These are phyloP conservation scores for Phaetusa simplex DNA, from an alignment of 2,113 vertebrate genomes.

Conservation along the genomic window DNA sequence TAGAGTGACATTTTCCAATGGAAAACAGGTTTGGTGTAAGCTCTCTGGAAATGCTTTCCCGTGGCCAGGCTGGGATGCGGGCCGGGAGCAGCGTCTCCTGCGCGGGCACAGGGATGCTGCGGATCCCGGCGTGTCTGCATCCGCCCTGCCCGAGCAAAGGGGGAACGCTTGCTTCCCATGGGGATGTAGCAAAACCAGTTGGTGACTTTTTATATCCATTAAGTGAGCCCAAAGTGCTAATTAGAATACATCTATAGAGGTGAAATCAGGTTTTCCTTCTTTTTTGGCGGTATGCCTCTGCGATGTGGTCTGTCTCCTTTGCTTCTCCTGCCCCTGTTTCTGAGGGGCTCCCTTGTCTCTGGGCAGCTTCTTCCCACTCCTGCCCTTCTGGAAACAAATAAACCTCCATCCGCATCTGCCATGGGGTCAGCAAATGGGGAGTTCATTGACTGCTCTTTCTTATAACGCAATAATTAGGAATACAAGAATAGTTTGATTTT, in stretches of 20 bases:
- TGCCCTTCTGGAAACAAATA: background rate
- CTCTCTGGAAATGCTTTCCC: background rate
- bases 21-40: background rate
- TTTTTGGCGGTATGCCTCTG: background rate
- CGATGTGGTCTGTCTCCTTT: too few relatives aligned
- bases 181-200: background rate
- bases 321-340: background rate
- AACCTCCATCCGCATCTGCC: background rate
- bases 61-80: rapidly evolving
- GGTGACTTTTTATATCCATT: background rate
- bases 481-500: background rate
- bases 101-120: rapidly evolving
- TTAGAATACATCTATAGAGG: background rate
- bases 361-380: background rate
- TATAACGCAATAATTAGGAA: background rate
- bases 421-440: too few relatives aligned
- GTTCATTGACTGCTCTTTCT: background rate
- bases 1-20: rapidly evolving
- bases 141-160: too few relatives aligned
- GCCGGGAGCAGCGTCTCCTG: background rate
- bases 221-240: background rate
- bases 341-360: background rate
- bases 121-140: rapidly evolving
- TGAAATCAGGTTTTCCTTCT: background rate
- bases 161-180: background rate